phyloP scores from a whole-genome alignment of 2,797 vertebrate species.

The Paratrypauchen microcephalus region DNA sequence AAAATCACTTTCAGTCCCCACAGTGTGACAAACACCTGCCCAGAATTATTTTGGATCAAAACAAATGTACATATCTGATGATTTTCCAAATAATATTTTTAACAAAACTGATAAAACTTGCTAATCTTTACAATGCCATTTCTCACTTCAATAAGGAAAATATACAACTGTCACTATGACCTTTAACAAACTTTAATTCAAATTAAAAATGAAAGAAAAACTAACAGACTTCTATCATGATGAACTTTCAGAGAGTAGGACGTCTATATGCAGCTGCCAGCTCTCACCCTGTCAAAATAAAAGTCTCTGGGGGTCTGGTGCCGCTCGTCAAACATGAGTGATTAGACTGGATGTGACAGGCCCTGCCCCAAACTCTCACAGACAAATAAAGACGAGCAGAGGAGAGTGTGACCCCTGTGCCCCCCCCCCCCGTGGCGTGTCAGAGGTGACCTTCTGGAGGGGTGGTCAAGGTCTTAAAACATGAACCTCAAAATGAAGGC shows the following conservation, averaged over 20 bases:
- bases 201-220: slow-evolving; percentile 1
- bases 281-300: slow-evolving; percentile 34
- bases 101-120: not conserved
- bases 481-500: slow-evolving; percentile 44
- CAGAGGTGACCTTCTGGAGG: slow-evolving; percentile 69
- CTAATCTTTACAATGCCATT: not conserved
- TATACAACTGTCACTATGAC: not conserved
- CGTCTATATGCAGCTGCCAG: slow-evolving; percentile 43
- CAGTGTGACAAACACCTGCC: too few species aligned
- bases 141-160: not conserved
- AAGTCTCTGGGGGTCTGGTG: slow-evolving; percentile 38
- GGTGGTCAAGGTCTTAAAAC: slow-evolving; percentile 72
- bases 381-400: slow-evolving; percentile 59
- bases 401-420: slow-evolving; percentile 56
- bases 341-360: slow-evolving; percentile 62
- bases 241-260: slow-evolving; percentile 11
- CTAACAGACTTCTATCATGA: slow-evolving; percentile 20
- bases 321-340: slow-evolving; percentile 53
- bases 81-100: too few species aligned
- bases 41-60: too few species aligned
- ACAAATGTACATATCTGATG: too few species aligned
- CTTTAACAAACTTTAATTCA: not conserved
- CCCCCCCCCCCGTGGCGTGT: slow-evolving; percentile 55
- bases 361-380: slow-evolving; percentile 36
- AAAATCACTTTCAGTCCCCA: too few species aligned